These are phyloP conservation scores for Nasua narica DNA, from an alignment of 2,797 vertebrate genomes.

Conservation along the genomic window DNA sequence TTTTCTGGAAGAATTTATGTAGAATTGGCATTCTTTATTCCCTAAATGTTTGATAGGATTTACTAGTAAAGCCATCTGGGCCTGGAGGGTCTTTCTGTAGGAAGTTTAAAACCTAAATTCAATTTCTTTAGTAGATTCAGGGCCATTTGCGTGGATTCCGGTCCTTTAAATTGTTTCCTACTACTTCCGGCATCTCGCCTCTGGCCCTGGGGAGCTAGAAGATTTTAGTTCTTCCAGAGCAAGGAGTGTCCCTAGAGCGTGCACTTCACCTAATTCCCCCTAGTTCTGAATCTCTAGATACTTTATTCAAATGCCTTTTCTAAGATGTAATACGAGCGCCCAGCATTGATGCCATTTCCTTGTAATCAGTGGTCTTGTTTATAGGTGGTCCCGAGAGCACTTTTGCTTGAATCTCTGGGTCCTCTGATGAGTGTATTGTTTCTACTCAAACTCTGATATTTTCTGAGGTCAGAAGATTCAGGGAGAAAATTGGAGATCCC, in stretches of 20 bases:
- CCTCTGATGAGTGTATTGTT: neutral
- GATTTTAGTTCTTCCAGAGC: neutral
- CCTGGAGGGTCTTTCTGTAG: neutral
- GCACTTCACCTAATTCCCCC: neutral
- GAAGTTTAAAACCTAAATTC: neutral
- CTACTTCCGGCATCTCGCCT: neutral
- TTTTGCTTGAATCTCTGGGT: neutral
- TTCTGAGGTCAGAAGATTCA: neutral
- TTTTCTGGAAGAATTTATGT: neutral
- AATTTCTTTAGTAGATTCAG: neutral
- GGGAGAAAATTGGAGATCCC: neutral
- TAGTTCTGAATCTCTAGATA: neutral
- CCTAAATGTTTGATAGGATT: neutral
- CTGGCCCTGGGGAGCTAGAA: accelerated
- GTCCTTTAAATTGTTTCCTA: neutral
- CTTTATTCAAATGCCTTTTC: neutral
- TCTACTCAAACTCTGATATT: neutral
- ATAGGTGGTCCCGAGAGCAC: neutral
- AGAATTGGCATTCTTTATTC: neutral
- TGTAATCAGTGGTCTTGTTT: neutral
- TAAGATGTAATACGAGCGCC: neutral
- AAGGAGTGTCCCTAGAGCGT: neutral
- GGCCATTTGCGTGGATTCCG: neutral
- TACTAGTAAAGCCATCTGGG: neutral
- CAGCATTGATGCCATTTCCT: neutral